Evolutionary conservation across 2,797 vertebrate genomes (phyloP), one percentile per base, ranked within the genome.

Genomic region (Aratinga solstitialis): DNA sequence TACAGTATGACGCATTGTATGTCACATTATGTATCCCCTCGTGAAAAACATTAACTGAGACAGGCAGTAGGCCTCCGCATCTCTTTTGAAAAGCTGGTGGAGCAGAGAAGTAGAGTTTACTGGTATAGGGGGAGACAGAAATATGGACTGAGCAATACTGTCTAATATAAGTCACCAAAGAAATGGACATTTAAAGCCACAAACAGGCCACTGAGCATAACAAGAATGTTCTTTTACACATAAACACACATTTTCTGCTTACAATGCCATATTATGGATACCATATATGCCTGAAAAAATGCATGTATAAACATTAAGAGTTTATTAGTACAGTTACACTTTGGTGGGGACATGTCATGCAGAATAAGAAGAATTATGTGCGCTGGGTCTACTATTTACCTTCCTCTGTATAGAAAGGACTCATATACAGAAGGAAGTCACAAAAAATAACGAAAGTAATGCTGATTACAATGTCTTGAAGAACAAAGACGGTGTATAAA

Each of bases 11-110:
- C 53, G 21, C 10, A 11, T 15, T 40, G 7, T 36, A 63, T 8
- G 10, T 51, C 23, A 32, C 21, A 21, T 15, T 19, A 1, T 20
- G 13, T 42, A 48, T 84, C 20, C 40, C 17, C 45, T 50, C 9
- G 30, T 51, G 7, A 86, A 84, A 58, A 18, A 18, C 24, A 66
- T 43, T 8, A 75, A 4, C 4, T 14, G 5, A 90, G 7, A 53
- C 53, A 75, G 40, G 50, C 36, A 68, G 8, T 11, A 47, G 32
- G 23, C 9, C 47, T 71, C 1, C 0, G 0, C 13, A 26, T 53
- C n/a, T 78, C 14, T 50, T 29, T 29, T 21, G 10, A 65, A 86
- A 65, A 69, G 4, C 13, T 23, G 27, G 14, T 3, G 11, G 12
- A 84, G 6, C 13, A 53, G 18, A 32, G 62, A 78, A 68, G 68